phyloP scores from a whole-genome alignment of 2,888 invertebrate genomes.

The Polietes domitor region DNA sequence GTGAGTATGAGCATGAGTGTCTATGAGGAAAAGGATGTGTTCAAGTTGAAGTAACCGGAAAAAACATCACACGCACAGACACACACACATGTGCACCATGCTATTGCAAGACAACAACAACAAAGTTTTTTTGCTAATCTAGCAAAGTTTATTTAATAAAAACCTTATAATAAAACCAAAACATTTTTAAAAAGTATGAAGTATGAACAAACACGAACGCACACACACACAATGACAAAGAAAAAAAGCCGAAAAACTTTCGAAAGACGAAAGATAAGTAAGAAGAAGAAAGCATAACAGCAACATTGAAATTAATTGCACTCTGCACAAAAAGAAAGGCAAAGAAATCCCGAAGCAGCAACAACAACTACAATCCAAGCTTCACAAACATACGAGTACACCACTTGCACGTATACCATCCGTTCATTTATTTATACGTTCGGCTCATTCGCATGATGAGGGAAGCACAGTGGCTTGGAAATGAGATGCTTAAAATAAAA shows the following conservation, averaged over 20 bases:
- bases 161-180: constrained; percentile 60
- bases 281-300: constrained; percentile 44
- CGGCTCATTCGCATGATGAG: no score
- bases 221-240: constrained; percentile 8
- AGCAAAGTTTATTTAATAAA: constrained; percentile 66
- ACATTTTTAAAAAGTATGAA: constrained; percentile 14
- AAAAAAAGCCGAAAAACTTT: constrained; percentile 31
- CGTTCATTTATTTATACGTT: no score
- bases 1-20: neutral
- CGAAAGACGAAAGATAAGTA: constrained; percentile 48
- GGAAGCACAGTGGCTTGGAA: neutral
- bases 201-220: constrained; percentile 34
- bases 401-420: neutral
- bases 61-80: neutral
- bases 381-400: neutral
- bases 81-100: neutral
- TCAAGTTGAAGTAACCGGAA: constrained; percentile 37
- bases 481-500: no score
- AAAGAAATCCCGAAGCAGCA: neutral
- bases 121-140: constrained; percentile 58
- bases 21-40: constrained; percentile 34
- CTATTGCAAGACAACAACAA: constrained; percentile 7
- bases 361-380: neutral
- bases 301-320: constrained; percentile 65
- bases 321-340: constrained; percentile 46